Evolutionary conservation across 2,888 invertebrate genomes (phyloP), one percentile per base, ranked within the genome.

Genomic region (Caenorhabditis drosophilae): DNA sequence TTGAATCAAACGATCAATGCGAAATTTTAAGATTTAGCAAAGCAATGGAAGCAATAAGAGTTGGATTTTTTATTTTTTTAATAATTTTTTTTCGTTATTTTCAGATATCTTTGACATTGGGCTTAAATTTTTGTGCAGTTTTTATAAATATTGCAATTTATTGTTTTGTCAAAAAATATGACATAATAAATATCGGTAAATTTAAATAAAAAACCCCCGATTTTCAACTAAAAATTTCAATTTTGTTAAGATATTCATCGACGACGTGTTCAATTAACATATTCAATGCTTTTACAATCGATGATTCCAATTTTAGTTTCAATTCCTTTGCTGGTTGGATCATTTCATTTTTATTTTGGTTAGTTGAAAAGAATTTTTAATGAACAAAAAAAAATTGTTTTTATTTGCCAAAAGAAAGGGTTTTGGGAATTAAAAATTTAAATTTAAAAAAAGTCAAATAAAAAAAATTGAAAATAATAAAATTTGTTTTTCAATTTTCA

Each of bases 261-360:
- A 4, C 52, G 62, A 9, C 52, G 62, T 23, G 56, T 62, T 12
- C 62, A 62, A 34, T 16, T 62, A 38, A 62, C 62, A 11, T 62
- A 62, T 47, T 62, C 62, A 52, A 62, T 62, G 62, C 53, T 62
- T 16, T 44, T 62, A 2, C 62, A 62, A 45, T 62, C 62, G 11
- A 62, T 57, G 56, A 62, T 62, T 18, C 62, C 62, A 18, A 62
- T 62, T 34, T 40, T 62, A 9, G 62, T 62, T 26, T 62, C 62
- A 42, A 57, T 57, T 20, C 62, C 62, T 31, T 38, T 62, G 40
- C 62, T 62, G 48, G 56, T 62, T 35, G 62, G 62, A 23, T 62
- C 62, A n/a, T 57, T 62, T 31, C 48, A 62, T 34, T 62, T 62
- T 25, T 62, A 62, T 49, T 62, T 62, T 40, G 62, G 62, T 60